Evolutionary conservation across 2,888 invertebrate genomes (phyloP), one percentile per base, ranked within the genome.

Genomic region (Pharmacophagus antenor): DNA sequence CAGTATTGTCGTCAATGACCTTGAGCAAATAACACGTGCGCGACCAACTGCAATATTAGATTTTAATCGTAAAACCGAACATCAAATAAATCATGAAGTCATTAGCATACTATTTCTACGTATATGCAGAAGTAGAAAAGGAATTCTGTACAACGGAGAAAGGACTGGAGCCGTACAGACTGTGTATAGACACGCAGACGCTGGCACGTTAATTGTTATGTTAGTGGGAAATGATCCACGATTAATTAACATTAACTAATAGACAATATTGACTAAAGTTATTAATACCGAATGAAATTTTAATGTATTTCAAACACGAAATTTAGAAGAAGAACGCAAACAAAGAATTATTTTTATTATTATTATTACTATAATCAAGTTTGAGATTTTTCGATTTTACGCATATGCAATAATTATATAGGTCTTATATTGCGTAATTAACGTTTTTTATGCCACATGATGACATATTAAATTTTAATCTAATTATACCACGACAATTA

Each of bases 81-180:
- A 31, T 42, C 23, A 25, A 50, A 50, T 50, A 53, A 12, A 54
- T 54, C 12, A 54, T 15, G 22, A 25, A 21, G 54, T 25, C 44
- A 54, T 54, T 54, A 54, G n/a, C 25, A 46, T 54, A 27, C 54
- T 25, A 46, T 17, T 20, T 17, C 51, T n/a, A n/a, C n/a, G n/a
- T n/a, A 5, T 49, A 46, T 55, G 31, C 8, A 47, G n/a, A 52
- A 31, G 17, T 31, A n/a, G 57, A 31, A 22, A 51, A 23, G 52
- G 31, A 22, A 58, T 52, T 47, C 15, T 23, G 44, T 46, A 46
- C 23, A 2, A 3, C 46, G 18, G n/a, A 52, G 46, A 37, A 58
- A 46, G 44, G 12, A 25, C 18, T 17, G 21, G 2, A 46, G 18
- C 21, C 50, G 21, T 7, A 25, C 21, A 21, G 5, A 23, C 23